phyloP scores from a whole-genome alignment of 1,140 invertebrate genomes.

The Paraescarpia echinospica region DNA sequence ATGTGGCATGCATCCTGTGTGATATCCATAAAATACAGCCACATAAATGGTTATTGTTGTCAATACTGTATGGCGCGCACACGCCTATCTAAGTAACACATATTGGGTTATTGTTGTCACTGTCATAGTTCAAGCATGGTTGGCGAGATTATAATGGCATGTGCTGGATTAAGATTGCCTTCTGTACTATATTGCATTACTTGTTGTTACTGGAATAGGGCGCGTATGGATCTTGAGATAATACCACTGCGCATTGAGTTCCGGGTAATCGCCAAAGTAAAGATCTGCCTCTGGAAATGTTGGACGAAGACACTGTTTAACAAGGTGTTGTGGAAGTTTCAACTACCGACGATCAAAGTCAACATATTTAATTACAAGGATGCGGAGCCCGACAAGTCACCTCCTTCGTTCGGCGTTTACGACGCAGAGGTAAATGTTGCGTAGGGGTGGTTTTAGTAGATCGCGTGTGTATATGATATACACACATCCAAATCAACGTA shows the following conservation, averaged over 20 bases:
- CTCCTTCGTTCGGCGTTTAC: background rate
- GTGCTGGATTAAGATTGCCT: background rate
- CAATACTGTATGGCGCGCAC: too few relatives aligned
- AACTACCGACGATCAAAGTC: background rate
- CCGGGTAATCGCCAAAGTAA: background rate
- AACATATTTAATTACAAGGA: background rate
- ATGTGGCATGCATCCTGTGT: too few relatives aligned
- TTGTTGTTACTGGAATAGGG: background rate
- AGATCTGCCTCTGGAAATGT: background rate
- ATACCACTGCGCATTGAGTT: constrained; percentile 6
- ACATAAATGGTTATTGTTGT: too few relatives aligned
- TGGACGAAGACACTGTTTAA: constrained; percentile 4
- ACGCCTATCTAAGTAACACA: too few relatives aligned
- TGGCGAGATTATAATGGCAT: background rate
- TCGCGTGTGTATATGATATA: background rate
- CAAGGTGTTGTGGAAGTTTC: background rate
- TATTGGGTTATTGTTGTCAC: background rate
- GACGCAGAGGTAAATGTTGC: background rate
- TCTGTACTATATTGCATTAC: background rate
- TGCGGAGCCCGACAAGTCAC: background rate
- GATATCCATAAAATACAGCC: too few relatives aligned
- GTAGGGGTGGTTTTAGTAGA: background rate
- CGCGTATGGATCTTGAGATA: constrained; percentile 10
- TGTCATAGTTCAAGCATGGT: background rate
- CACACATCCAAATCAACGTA: background rate